Conservation (phyloP, 1,140 invertebrate species). For the Ceratitis capitata region DNA sequence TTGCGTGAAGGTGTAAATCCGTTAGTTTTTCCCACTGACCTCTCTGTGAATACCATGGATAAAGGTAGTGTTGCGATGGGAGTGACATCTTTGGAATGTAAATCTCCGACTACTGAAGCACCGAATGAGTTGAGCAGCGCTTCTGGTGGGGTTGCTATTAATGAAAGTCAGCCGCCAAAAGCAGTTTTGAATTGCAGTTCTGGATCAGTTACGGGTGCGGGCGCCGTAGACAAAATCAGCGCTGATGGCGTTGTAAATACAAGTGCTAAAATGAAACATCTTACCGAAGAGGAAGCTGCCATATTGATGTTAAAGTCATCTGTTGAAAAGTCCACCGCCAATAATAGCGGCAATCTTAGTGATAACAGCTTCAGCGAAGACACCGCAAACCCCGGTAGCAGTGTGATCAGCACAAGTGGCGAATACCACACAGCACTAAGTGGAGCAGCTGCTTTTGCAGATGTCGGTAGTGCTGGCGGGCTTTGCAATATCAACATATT, state of each 20-base stretch:
- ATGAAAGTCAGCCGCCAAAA: neutral
- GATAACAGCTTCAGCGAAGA: constrained; percentile 55
- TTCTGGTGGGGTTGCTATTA: neutral
- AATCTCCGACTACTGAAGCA: constrained; percentile 28
- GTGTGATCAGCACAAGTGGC: constrained; percentile 50
- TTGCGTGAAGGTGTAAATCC: constrained; percentile 64
- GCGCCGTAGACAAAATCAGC: constrained; percentile 16
- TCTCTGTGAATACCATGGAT: constrained; percentile 54
- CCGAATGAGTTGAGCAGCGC: neutral
- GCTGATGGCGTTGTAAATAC: constrained; percentile 32
- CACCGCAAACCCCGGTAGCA: constrained; percentile 38
- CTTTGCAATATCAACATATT: constrained; percentile 61
- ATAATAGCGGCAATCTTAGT: constrained; percentile 48
- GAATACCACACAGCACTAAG: constrained; percentile 57
- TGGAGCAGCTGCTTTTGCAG: constrained; percentile 56
- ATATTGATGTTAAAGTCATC: constrained; percentile 54
- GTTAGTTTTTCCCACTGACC: constrained; percentile 61
- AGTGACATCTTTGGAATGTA: constrained; percentile 9
- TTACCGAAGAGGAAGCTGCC: constrained; percentile 60
- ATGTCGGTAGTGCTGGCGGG: constrained; percentile 61
- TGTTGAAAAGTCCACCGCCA: constrained; percentile 47
- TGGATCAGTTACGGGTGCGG: neutral
- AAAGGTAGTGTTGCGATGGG: constrained; percentile 32
- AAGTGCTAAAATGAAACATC: constrained; percentile 50
- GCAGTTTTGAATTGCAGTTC: constrained; percentile 37